Evolutionary conservation across 2,888 invertebrate genomes (phyloP).

Genomic region (Arctia plantaginis): DNA sequence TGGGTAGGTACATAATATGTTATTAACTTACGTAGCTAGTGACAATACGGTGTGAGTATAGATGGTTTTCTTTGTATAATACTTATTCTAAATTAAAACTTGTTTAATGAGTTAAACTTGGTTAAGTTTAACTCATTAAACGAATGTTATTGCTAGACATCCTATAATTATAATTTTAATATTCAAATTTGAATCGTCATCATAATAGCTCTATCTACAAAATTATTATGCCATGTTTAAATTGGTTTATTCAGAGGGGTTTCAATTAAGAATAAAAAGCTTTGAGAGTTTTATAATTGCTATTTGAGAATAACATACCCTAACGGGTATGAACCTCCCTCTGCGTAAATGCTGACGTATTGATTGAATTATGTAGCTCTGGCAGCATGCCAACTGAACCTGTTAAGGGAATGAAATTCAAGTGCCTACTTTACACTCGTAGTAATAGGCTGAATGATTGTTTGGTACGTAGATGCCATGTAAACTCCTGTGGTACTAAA

Average conservation of each 20-base stretch:
- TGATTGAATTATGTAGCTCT: conserved; percentile 61
- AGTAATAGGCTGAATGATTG: conserved; percentile 36
- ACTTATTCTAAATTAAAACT: neutral
- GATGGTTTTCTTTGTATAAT: neutral
- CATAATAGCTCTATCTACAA: neutral
- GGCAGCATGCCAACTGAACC: conserved; percentile 54
- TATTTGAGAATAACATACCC: neutral
- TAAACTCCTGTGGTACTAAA: conserved; percentile 10
- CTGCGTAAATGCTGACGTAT: conserved; percentile 47
- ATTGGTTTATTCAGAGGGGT: neutral
- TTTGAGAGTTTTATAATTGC: neutral
- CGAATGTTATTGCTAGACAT: neutral
- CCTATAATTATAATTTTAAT: neutral
- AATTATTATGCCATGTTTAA: neutral
- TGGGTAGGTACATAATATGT: neutral
- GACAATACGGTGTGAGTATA: neutral
- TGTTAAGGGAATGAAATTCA: conserved; percentile 58
- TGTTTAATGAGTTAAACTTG: too few species aligned
- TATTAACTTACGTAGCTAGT: neutral
- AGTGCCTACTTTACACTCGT: conserved; percentile 53
- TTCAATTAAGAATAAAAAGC: neutral
- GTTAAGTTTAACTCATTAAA: too few species aligned
- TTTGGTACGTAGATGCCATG: conserved; percentile 21
- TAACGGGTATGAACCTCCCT: conserved; percentile 7
- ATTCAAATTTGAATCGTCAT: neutral